Conservation (phyloP, 1,140 invertebrate genomes). For the Cyrtorhinus lividipennis region DNA sequence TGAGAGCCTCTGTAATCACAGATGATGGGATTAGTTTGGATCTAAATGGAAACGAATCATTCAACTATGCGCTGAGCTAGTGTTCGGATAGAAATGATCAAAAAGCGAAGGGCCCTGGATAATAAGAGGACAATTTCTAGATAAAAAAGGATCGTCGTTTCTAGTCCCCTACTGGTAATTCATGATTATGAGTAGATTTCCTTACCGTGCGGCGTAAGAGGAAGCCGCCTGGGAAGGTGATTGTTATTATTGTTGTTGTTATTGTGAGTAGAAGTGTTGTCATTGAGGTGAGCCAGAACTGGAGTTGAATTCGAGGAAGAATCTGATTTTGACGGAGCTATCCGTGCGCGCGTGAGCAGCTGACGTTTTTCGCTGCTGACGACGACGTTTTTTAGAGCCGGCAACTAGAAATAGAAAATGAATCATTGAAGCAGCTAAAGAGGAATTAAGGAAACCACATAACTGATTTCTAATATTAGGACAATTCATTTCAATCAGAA, state of each 20-base stretch:
- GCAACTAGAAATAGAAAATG: conserved; percentile 26
- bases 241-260: conserved; percentile 23
- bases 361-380: conserved; percentile 6
- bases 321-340: conserved; percentile 19
- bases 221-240: conserved; percentile 19
- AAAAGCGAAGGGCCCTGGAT: background rate
- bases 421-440: conserved; percentile 4
- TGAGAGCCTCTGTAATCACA: conserved; percentile 52
- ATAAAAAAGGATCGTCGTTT: too few relatives aligned
- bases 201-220: conserved; percentile 25
- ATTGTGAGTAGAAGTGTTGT: conserved; percentile 22
- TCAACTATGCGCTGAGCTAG: too few relatives aligned
- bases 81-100: background rate
- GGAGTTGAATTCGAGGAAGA: conserved; percentile 20
- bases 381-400: conserved; percentile 23
- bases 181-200: too few relatives aligned
- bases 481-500: too few relatives aligned
- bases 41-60: too few relatives aligned
- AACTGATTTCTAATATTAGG: background rate
- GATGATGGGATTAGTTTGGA: too few relatives aligned
- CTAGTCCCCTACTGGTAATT: too few relatives aligned
- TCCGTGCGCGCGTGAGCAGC: conserved; percentile 1
- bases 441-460: background rate
- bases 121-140: too few relatives aligned
- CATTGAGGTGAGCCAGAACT: conserved; percentile 21